Base-by-base conservation (phyloP, 2,888 invertebrate genomes). In the Heliconius ethilla region DNA sequence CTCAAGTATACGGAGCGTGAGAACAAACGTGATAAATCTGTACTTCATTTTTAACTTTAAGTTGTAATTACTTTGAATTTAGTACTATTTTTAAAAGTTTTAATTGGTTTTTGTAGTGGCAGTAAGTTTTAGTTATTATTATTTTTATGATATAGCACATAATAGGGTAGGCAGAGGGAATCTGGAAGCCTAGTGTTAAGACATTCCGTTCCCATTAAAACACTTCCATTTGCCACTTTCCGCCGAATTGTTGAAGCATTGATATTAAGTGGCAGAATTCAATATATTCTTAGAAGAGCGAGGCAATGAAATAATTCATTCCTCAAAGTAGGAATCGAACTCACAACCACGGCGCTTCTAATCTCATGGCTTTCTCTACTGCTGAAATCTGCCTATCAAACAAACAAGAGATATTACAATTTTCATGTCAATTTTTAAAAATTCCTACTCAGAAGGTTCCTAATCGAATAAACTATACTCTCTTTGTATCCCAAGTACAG, bases 11-110 rank as follows among this genome's bases (percentile, higher is more conserved):
- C 72, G 25, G 7, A 13, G 70, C 70, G 55, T 33, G 55, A 59
- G 51, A 33, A n/a, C 33, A 37, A 59, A 72, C 59, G 59, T 72
- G 37, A 59, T 72, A 59, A 72, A 72, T 70, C 55, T n/a, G 22
- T 33, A 25, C 33, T 72, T 33, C 25, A 33, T 59, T 72, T 33
- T 11, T 15, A 59, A n/a, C 55, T 72, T 29, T 2, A 33, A 59
- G 59, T 72, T 29, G 27, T 55, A 40, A 40, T 40, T 40, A 40
- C 40, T 40, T 72, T 40, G 67, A 67, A 67, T 67, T n/a, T 67
- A n/a, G 13, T n/a, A 25, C n/a, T 13, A n/a, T 40, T 37, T 67
- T 67, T 67, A 11, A 40, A 67, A 67, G 22, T 37, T 67, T 37
- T n/a, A 37, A 37, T 37, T n/a, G 37, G 10, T 67, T 5, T 37